Base-by-base conservation (phyloP, 2,888 invertebrate species). In the Galerucella pusilla region DNA sequence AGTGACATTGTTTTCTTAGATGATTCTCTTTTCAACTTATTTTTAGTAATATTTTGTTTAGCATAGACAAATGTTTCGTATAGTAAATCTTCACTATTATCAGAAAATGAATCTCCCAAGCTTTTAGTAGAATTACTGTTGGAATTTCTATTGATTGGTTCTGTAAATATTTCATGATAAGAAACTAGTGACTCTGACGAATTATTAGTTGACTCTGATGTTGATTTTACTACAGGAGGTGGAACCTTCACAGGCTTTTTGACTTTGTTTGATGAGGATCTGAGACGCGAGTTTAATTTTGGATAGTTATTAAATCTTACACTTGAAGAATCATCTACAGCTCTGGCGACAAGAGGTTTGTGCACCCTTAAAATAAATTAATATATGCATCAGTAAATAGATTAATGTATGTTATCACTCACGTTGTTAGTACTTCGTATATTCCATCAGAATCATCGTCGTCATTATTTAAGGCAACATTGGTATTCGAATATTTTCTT, bases 341-440 rank as follows among this genome's bases (percentile, higher is more conserved):
- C 35, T 61, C n/a, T 28, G 16, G 9, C 2, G 35, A 35, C 61
- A 35, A 20, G 28, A 20, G 25, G 60, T 35, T 61, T 61, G 12
- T 35, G 12, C 35, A 28, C 16, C 35, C 61, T 61, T 28, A 35
- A 61, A 61, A 28, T 14, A 60, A 28, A 20, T 9, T 10, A 28
- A 35, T 61, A 59, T 35, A 35, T 35, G 28, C 14, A 42, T 49
- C 3, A 49, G 35, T 9, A 42, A 42, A 42, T 42, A 42, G 1
- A 42, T 9, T 42, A 42, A 42, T 7, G 1, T 42, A 42, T 42
- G 35, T 42, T 42, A 42, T 42, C n/a, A 61, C 71, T 64, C 49
- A 75, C 75, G 70, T 69, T 35, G 61, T 65, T 11, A 73, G 61
- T 75, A 70, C 52, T 46, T 68, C 72, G 64, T 72, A 72, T 59